Evolutionary conservation across 2,888 invertebrate species (phyloP).

Genomic region (Sepiola atlantica): DNA sequence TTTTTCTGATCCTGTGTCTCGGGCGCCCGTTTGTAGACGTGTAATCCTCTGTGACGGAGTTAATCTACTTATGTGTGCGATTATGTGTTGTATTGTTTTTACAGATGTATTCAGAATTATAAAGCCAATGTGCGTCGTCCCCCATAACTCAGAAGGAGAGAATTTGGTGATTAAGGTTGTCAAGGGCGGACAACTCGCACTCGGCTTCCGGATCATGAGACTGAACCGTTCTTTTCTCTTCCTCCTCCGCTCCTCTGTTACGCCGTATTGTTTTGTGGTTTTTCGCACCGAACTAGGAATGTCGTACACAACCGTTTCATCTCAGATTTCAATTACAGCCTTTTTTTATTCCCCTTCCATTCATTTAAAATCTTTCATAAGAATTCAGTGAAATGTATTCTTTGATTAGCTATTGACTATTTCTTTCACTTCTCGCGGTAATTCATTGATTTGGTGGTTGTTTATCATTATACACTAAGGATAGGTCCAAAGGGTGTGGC

Average conservation of each 20-base stretch:
- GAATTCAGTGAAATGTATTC: neutral
- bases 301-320: neutral
- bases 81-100: neutral
- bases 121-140: neutral
- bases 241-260: neutral
- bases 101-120: neutral
- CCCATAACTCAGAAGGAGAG: neutral
- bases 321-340: neutral
- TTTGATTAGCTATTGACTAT: neutral
- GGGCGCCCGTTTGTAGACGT: neutral
- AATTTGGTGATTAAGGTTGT: neutral
- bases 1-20: neutral
- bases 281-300: neutral
- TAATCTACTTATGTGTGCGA: neutral
- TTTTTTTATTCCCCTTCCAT: neutral
- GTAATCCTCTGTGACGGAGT: neutral
- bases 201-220: neutral
- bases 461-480: neutral
- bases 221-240: neutral
- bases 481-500: neutral
- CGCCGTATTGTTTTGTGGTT: neutral
- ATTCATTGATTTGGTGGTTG: neutral
- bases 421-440: neutral
- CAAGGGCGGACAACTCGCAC: neutral
- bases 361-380: conserved; percentile 5